Conservation (phyloP, 2,113 vertebrate genomes). For the Spizaetus ornatus region DNA sequence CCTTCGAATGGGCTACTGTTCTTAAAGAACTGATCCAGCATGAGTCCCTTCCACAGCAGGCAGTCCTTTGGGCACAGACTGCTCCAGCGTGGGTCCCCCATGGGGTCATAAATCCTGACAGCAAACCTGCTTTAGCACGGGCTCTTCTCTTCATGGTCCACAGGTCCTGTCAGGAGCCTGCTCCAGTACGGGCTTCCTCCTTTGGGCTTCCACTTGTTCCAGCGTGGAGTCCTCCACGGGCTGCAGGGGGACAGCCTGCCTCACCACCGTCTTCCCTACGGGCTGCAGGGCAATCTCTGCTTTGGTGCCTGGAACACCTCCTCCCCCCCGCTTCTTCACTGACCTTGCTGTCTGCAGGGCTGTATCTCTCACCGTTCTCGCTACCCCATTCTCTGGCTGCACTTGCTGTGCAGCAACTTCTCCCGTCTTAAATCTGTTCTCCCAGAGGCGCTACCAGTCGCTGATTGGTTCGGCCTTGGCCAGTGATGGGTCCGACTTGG, state of each 20-base stretch:
- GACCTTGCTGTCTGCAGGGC: background rate
- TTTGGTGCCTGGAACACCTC: background rate
- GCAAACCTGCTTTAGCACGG: background rate
- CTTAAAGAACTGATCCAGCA: background rate
- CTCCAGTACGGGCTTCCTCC: background rate
- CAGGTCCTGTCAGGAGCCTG: background rate
- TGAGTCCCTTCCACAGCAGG: background rate
- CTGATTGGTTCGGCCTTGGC: background rate
- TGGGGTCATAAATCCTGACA: background rate
- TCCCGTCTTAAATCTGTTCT: background rate
- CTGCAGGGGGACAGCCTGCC: background rate
- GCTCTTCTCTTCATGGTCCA: background rate
- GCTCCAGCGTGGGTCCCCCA: background rate
- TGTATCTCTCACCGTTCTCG: background rate
- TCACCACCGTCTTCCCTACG: background rate
- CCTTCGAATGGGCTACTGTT: background rate
- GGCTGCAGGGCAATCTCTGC: background rate
- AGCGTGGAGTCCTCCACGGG: accelerated
- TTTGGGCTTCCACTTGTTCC: background rate
- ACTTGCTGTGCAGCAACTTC: background rate
- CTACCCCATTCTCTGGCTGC: too few species aligned
- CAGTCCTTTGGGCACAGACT: background rate
- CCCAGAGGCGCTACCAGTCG: background rate
- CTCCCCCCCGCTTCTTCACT: background rate
- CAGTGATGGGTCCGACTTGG: accelerated